Conservation (phyloP, 2,797 vertebrate species). For the Pseudomugil gertrudae region DNA sequence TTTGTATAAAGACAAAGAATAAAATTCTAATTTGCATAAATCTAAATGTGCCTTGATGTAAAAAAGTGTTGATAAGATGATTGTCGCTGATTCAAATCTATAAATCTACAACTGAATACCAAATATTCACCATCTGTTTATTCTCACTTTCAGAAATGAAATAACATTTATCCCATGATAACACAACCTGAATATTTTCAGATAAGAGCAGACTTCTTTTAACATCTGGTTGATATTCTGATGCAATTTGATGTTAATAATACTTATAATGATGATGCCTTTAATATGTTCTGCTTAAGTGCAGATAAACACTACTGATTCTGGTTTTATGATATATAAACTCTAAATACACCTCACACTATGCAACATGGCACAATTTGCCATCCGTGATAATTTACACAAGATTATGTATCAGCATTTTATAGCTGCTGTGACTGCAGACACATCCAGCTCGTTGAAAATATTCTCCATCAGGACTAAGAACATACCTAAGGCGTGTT, state of each 20-base stretch:
- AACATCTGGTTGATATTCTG: conserved; percentile 38
- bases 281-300: conserved; percentile 52
- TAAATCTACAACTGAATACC: conserved; percentile 36
- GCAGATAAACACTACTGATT: conserved; percentile 32
- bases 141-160: conserved; percentile 39
- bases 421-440: conserved; percentile 9
- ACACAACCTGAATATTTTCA: conserved; percentile 24
- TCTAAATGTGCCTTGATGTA: conserved; percentile 35
- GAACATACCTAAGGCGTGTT: conserved; percentile 37
- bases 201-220: conserved; percentile 43
- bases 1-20: conserved; percentile 14
- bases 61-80: conserved; percentile 27
- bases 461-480: conserved; percentile 33
- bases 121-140: conserved; percentile 44
- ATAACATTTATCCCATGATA: conserved; percentile 30
- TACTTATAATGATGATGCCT: conserved; percentile 45
- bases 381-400: conserved; percentile 7
- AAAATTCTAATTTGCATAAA: conserved; percentile 49
- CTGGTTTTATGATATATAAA: conserved; percentile 28
- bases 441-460: conserved; percentile 23
- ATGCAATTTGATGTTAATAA: conserved; percentile 47
- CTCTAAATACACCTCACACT: conserved; percentile 25
- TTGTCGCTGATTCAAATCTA: conserved; percentile 50
- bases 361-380: conserved; percentile 12
- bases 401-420: conserved; percentile 21